Base-by-base conservation (phyloP, 2,113 vertebrate genomes). In the Rhinopomastus cyanomelas region DNA sequence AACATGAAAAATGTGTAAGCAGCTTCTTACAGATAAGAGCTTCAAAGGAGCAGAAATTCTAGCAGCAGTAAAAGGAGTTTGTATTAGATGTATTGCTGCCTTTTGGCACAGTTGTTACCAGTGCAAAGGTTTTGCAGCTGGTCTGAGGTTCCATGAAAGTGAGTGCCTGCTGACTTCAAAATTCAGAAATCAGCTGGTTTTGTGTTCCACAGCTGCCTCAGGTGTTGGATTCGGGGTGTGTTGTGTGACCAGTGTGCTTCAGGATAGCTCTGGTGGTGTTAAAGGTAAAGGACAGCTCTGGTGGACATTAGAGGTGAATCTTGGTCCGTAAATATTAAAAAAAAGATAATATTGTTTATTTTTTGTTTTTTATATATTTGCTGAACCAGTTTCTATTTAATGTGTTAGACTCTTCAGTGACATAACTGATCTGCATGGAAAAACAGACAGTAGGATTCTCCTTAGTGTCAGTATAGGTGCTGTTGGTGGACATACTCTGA, bases 191-290 rank as follows among this genome's bases (percentile, higher is more conserved):
- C 5, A 29, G 13, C 23, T 74, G 51, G 32, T 60, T 9, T 39
- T 0, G 0, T 39, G 18, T 66, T 81, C 60, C 6, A 16, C 21
- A 34, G 34, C 59, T 75, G 12, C 20, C 8, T 49, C 29, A 7
- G 12, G 22, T 8, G 11, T 60, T 71, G 48, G 30, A 12, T 32
- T 53, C 16, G 0, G 6, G 48, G 27, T 20, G 11, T 1, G 3
- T 61, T 59, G 67, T 30, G 59, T n/a, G n/a, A 34, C 44, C 49
- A 56, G 4, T 2, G 1, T 67, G 39, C 59, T 79, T 42, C 30
- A 72, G 67, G 34, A 30, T n/a, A n/a, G n/a, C n/a, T n/a, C n/a
- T n/a, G n/a, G n/a, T n/a, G n/a, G n/a, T n/a, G n/a, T n/a, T n/a
- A n/a, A n/a, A n/a, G n/a, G n/a, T n/a, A n/a, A n/a, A n/a, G n/a